These are phyloP conservation scores for Mycteria americana DNA, from an alignment of 2,797 vertebrate species.

Conservation along the genomic window DNA sequence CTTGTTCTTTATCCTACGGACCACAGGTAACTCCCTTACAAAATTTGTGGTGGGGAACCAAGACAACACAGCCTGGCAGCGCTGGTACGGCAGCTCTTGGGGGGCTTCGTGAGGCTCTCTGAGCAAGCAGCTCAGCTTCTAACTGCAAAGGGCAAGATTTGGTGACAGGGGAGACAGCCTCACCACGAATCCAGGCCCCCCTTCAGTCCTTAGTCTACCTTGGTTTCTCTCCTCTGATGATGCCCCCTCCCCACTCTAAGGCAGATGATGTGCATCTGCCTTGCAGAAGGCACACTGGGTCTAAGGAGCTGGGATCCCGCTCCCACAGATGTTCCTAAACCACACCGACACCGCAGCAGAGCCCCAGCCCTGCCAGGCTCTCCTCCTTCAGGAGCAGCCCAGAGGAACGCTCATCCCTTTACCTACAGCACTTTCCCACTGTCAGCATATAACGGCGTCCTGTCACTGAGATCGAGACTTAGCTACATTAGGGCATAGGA, in stretches of 20 bases:
- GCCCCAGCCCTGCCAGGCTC: neutral
- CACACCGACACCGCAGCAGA: neutral
- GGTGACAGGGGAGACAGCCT: neutral
- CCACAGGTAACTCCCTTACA: neutral
- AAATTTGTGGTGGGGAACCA: neutral
- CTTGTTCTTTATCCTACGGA: neutral
- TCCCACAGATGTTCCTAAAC: neutral
- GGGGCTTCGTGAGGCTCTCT: neutral
- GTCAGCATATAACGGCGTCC: rapidly evolving
- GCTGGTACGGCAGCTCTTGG: neutral
- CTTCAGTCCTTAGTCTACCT: no score
- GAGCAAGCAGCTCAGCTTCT: neutral
- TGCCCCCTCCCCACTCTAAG: neutral
- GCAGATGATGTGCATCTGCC: neutral
- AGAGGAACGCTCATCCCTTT: neutral
- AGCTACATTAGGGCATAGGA: neutral
- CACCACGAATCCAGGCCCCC: neutral
- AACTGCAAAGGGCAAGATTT: neutral
- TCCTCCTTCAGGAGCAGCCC: neutral
- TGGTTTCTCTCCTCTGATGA: neutral
- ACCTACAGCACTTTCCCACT: neutral
- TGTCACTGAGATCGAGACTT: neutral
- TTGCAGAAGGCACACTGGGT: neutral
- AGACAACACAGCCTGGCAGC: neutral
- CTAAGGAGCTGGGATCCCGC: neutral